Percentiles rank a stretch among this genome's conserved stretches.
Evolutionary conservation across 2,113 vertebrate species (phyloP).

Genomic region (Lycaon pictus): DNA sequence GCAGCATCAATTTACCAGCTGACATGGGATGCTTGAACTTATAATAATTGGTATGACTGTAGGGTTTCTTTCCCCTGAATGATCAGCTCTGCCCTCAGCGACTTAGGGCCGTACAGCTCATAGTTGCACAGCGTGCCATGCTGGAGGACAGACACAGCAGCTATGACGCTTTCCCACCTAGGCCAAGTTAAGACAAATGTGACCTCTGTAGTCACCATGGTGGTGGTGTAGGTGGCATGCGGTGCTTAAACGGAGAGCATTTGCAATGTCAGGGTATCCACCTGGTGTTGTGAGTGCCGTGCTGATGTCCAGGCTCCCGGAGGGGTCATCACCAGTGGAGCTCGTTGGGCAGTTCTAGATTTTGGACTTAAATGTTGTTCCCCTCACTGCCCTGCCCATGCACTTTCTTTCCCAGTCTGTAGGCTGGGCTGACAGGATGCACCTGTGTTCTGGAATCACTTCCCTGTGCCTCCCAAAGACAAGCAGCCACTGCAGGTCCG

Average conservation of each 20-base stretch:
- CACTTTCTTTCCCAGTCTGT: background rate
- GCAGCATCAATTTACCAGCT: background rate
- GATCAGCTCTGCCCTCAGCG: background rate
- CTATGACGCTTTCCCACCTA: background rate
- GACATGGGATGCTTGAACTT: background rate
- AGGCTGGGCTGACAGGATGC: background rate
- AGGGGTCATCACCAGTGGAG: background rate
- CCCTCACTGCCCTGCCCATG: background rate
- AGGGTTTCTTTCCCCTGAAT: background rate
- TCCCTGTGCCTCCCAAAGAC: background rate
- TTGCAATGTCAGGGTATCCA: rapidly evolving
- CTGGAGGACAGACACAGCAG: rapidly evolving
- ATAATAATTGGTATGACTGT: background rate
- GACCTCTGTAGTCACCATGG: background rate
- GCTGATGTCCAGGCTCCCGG: too few species aligned
- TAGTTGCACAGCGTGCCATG: rapidly evolving
- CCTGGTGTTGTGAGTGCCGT: background rate
- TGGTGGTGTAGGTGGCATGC: background rate
- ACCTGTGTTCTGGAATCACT: background rate
- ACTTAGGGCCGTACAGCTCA: background rate
- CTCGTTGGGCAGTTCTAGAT: background rate
- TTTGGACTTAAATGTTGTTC: background rate
- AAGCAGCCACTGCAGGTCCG: background rate
- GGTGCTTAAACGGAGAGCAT: background rate
- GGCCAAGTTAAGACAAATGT: rapidly evolving